These are phyloP conservation scores for Ceratoteleas bidentatus DNA, from an alignment of 1,140 invertebrate genomes.

Conservation along the genomic window DNA sequence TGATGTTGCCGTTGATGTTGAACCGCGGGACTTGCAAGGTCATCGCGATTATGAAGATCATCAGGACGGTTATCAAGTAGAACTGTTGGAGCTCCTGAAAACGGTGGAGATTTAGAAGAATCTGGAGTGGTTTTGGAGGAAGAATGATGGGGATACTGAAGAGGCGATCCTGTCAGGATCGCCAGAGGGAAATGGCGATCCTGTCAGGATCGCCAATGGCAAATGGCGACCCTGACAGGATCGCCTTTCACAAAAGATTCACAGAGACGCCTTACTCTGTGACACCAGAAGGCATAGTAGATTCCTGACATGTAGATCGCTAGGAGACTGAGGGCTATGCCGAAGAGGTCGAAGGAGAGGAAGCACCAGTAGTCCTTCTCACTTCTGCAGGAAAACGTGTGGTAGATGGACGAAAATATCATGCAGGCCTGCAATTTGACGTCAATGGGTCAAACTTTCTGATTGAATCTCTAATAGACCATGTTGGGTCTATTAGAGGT, in stretches of 20 bases:
- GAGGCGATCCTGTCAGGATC: too few species aligned
- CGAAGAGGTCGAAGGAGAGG: conserved; percentile 94
- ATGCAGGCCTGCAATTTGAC: conserved; percentile 90
- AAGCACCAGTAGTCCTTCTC: conserved; percentile 93
- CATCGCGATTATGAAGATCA: conserved; percentile 91
- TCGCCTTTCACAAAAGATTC: too few species aligned
- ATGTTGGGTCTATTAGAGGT: too few species aligned
- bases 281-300: conserved; percentile 98
- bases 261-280: conserved; percentile 90
- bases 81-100: conserved; percentile 90
- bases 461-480: too few species aligned
- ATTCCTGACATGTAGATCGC: conserved; percentile 97
- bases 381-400: conserved; percentile 96
- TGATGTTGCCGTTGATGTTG: conserved; percentile 86
- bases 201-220: too few species aligned
- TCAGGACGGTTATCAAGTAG: conserved; percentile 90
- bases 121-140: too few species aligned
- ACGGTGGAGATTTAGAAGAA: too few species aligned
- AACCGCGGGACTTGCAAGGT: conserved; percentile 89
- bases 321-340: conserved; percentile 94
- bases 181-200: too few species aligned
- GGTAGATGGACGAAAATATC: conserved; percentile 94
- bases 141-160: too few species aligned
- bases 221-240: too few species aligned
- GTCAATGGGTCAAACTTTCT: not conserved